Evolutionary conservation across 1,140 invertebrate genomes (phyloP), one percentile per base, ranked within the genome.

Genomic region (Campodea augens): DNA sequence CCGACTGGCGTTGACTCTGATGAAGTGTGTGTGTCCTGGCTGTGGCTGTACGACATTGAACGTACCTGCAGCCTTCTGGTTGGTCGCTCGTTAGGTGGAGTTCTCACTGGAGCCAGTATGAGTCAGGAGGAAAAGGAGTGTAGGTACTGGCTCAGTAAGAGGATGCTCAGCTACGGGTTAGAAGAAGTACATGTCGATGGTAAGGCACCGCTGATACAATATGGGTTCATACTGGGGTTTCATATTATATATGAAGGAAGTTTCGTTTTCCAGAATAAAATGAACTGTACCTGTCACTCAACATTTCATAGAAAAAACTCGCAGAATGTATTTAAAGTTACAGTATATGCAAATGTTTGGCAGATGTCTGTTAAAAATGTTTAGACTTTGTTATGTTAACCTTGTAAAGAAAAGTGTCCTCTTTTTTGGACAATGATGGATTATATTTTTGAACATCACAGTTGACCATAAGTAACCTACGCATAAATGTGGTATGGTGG

Each of bases 1-100:
- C 65, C 64, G 7, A 67, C 65, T 19, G 54, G 62, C 22, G 50
- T 54, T 12, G 60, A 65, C 41, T 19, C 38, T 2, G 18, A 37
- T 13, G 46, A 47, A 18, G 47, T 64, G n/a, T 57, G 61, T 41
- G 55, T 61, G 49, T 64, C 61, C 5, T 75, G 73, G 72, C 54
- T 68, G 3, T 77, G 75, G 74, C 57, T 75, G 46, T 54, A 76
- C 15, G 74, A 77, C 57, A 54, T 75, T 50, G 72, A 76, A 54
- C 56, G 71, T 50, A 65, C 69, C 0, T 73, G 70, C 55, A 65
- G 70, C 23, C 56, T 75, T 25, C 56, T 78, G 45, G 66, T 76
- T 43, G 75, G 75, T 13, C 61, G 70, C 27, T 71, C 70, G 53
- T 60, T 78, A 23, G 69, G 71, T 2, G 67, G 65, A 13, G 69